Conservation (phyloP, 1,140 invertebrate species). For the Pogonus chalceus region DNA sequence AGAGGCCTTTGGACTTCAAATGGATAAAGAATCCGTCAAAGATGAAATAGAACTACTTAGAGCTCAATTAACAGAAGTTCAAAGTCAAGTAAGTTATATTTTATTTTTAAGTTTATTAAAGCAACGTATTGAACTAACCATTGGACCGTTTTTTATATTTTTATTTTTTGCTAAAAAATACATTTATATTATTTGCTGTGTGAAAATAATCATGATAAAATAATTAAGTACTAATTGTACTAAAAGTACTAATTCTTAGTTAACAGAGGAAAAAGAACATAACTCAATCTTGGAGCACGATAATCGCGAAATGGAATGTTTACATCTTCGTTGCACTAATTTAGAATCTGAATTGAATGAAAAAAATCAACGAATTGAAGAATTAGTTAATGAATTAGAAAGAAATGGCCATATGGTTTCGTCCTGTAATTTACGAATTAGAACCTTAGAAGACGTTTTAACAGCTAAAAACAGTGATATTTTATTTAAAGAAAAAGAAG, state of each 20-base stretch:
- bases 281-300: neutral
- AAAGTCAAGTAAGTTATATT: neutral
- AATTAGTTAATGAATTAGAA: constrained; percentile 1
- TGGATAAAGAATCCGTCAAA: neutral
- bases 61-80: neutral
- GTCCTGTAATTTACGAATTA: constrained; percentile 7
- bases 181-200: no score
- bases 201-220: no score
- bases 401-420: neutral
- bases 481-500: neutral
- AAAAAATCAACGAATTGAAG: neutral
- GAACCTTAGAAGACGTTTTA: constrained; percentile 13
- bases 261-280: constrained; percentile 5
- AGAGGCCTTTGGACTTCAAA: neutral
- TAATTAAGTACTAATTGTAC: no score
- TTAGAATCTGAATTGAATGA: constrained; percentile 1
- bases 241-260: neutral
- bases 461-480: constrained; percentile 11
- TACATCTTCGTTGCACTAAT: neutral
- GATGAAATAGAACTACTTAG: neutral
- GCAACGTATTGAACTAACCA: no score
- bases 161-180: no score
- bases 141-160: no score
- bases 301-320: neutral
- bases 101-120: no score